Base-by-base conservation (phyloP, 2,888 invertebrate species). In the Drosophila planitibia region DNA sequence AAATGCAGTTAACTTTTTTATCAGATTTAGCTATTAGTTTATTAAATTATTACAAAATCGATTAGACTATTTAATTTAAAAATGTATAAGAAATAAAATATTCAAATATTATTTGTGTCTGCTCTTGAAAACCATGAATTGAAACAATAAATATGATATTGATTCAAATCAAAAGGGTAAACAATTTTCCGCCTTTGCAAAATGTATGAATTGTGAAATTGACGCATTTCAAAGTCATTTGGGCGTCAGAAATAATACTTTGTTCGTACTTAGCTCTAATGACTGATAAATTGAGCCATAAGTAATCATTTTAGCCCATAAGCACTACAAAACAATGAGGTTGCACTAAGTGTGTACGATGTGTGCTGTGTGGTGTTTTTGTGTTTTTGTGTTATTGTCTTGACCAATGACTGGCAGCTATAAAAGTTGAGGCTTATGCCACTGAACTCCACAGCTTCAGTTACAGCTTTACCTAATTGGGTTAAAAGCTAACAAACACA, bases 381-480 rank as follows among this genome's bases (percentile, higher is more conserved):
- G 25, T 28, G 28, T 35, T 10, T 30, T 39, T 41, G 32, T 51
- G 16, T 41, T 25, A 51, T 16, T 41, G 58, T 64, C 58, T 52
- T 22, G 49, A 39, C 63, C 55, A 39, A 30, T 49, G 60, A 65
- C 63, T 51, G 75, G 54, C 59, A 68, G 79, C 83, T 78, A 78
- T 82, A 80, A 79, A 88, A 70, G 59, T 53, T 55, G 64, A 64
- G 74, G 76, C 76, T 79, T 74, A 76, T 83, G 74, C 83, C 82
- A 79, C 71, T 82, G 76, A 87, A 81, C 86, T 78, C 73, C 72
- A 47, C 55, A 69, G 70, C 81, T 76, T 76, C 64, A 76, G 67
- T 64, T 68, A 80, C 67, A 80, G 81, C 74, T 76, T 54, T 51
- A 66, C 79, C 82, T 85, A 85, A 85, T 89, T 85, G 89, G 85